Evolutionary conservation across 2,113 vertebrate genomes (phyloP).

Genomic region (Sterrhoptilus dennistouni): DNA sequence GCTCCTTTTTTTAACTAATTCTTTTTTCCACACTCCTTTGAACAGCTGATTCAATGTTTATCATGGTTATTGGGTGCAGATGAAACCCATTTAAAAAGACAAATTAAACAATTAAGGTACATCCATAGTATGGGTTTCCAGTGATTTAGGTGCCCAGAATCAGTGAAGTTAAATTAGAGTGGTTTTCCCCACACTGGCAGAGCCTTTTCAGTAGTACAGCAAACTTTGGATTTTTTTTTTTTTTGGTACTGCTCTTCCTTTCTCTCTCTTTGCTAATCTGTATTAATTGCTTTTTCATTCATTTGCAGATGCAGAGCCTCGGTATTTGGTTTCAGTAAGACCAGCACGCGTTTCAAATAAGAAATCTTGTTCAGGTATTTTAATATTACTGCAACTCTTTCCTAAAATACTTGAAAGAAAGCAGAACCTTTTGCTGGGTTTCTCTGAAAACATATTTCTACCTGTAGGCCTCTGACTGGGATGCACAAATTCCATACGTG

Average conservation of each 20-base stretch:
- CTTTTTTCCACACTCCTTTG: not conserved
- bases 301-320: slow-evolving; percentile 90
- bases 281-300: not conserved
- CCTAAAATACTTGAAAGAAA: not conserved
- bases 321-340: slow-evolving; percentile 90
- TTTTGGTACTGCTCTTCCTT: not conserved
- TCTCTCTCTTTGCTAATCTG: not conserved
- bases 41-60: not conserved
- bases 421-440: not conserved
- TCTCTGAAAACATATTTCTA: not conserved
- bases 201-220: not conserved
- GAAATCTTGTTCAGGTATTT: slow-evolving; percentile 89
- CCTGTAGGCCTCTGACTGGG: not conserved
- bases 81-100: not conserved
- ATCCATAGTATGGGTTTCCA: not conserved
- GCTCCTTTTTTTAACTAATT: not conserved
- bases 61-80: not conserved
- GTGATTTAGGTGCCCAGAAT: not conserved
- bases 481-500: rapidly evolving
- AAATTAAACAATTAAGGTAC: not conserved
- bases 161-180: not conserved
- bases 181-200: not conserved
- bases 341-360: slow-evolving; percentile 81
- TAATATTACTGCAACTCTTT: not conserved
- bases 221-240: not conserved